These are phyloP conservation scores for Pegoplata infirma DNA, from an alignment of 2,888 invertebrate genomes.

Conservation along the genomic window DNA sequence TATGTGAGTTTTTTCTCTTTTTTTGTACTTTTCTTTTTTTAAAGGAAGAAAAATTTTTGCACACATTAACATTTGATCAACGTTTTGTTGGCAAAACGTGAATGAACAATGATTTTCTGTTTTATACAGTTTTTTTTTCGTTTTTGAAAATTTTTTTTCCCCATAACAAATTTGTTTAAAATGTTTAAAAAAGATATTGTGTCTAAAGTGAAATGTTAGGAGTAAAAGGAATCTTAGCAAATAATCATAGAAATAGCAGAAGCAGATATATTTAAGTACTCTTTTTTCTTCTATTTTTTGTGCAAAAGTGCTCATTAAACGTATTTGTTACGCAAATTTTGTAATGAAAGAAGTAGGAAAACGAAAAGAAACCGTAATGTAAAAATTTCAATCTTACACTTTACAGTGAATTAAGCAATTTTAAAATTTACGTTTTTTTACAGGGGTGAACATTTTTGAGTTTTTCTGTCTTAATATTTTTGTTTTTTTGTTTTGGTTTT, in stretches of 20 bases:
- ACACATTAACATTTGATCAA: constrained; percentile 45
- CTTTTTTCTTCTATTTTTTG: no score
- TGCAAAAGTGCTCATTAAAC: constrained; percentile 16
- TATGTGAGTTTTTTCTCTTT: constrained; percentile 15
- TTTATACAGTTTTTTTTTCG: background rate
- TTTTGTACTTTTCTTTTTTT: background rate
- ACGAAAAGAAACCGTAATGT: background rate
- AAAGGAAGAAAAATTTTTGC: constrained; percentile 13
- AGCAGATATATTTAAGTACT: background rate
- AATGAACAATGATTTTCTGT: constrained; percentile 8
- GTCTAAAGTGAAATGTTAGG: background rate
- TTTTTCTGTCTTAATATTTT: background rate
- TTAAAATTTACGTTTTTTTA: background rate
- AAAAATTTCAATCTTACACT: constrained; percentile 27
- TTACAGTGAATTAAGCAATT: constrained; percentile 54
- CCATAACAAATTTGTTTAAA: background rate
- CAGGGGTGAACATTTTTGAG: background rate
- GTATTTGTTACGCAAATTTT: background rate
- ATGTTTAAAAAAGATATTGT: background rate
- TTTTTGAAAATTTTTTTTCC: no score
- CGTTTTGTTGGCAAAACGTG: constrained; percentile 34
- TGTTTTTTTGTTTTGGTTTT: no score
- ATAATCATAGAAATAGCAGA: no score
- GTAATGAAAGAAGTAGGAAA: background rate
- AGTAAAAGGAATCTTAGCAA: background rate